Evolutionary conservation across 2,888 invertebrate species (phyloP).

Genomic region (Polydrusus tereticollis): DNA sequence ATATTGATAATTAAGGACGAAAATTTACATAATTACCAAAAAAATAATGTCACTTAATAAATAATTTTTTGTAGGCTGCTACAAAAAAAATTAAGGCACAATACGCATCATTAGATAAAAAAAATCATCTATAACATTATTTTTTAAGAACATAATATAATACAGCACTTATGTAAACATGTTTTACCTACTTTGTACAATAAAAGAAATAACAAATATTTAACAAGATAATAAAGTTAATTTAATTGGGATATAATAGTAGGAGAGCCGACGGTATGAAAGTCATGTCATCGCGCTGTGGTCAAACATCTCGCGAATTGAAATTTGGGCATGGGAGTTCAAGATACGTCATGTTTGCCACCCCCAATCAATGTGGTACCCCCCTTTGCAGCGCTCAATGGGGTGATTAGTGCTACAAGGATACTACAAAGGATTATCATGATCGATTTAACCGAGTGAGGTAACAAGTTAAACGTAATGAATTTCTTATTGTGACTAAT

Average conservation of each 20-base stretch:
- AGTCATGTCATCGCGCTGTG: no score
- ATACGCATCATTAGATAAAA: slow-evolving; percentile 29
- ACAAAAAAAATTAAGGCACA: slow-evolving; percentile 46
- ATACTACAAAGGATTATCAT: no score
- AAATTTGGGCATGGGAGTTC: no score
- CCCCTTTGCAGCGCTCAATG: no score
- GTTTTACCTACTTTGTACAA: slow-evolving; percentile 45
- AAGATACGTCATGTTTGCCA: no score
- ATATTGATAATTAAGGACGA: slow-evolving; percentile 53
- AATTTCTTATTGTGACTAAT: no score
- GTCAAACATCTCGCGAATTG: no score
- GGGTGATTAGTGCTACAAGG: no score
- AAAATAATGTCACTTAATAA: slow-evolving; percentile 37
- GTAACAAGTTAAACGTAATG: no score
- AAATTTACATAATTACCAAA: slow-evolving; percentile 40
- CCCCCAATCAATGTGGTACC: no score
- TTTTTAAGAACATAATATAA: slow-evolving; percentile 28
- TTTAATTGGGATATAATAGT: slow-evolving; percentile 1
- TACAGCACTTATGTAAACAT: slow-evolving; percentile 32
- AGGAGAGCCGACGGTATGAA: no score
- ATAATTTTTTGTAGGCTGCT: slow-evolving; percentile 37
- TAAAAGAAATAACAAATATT: slow-evolving; percentile 44
- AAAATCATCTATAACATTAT: slow-evolving; percentile 23
- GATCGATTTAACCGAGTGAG: no score
- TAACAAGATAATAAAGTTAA: slow-evolving; percentile 41